Base-by-base conservation (phyloP, 2,888 invertebrate genomes). In the Cataglyphis albicans region DNA sequence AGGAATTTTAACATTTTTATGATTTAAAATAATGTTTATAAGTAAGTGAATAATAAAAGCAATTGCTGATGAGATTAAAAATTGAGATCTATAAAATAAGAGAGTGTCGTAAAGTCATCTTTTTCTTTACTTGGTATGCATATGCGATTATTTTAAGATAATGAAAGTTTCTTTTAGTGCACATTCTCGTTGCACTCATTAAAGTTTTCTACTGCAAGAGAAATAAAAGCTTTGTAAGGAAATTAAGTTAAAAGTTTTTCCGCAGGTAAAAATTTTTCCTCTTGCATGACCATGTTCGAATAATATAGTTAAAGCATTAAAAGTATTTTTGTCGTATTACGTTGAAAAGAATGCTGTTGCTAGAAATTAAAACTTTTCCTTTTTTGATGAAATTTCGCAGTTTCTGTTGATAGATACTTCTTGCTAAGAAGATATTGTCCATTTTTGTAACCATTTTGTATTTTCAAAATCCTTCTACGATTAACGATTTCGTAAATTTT, bases 171-270 rank as follows among this genome's bases (percentile, higher is more conserved):
- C 70, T 70, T 70, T 70, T 80, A 80, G 70, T 59, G 44, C 68
- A 70, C 68, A 70, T 70, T 68, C 44, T 68, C 70, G 70, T 80
- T 70, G 44, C 59, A 70, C 70, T 70, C 59, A 70, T 80, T 80
- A 80, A 80, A 80, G 78, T 80, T 80, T 80, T 80, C 78, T 44
- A 80, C 70, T 80, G 78, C 57, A 57, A 59, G 78, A 68, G 78
- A 80, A 70, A 70, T 80, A 80, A 80, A 80, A 80, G 78, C 44
- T 80, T 59, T n/a, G 70, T 80, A 80, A 80, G 78, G 44, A 70
- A 80, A 80, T 80, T 80, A 80, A 70, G 70, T 80, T 80, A 80
- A 70, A 80, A 70, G 70, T 80, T 80, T 80, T 35, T 55, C 70
- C 44, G 35, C 44, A 44, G 59, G 70, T 35, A 61, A 35, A 78